phyloP scores from a whole-genome alignment of 2,113 vertebrate species.

The Rhagologus leucostigma region DNA sequence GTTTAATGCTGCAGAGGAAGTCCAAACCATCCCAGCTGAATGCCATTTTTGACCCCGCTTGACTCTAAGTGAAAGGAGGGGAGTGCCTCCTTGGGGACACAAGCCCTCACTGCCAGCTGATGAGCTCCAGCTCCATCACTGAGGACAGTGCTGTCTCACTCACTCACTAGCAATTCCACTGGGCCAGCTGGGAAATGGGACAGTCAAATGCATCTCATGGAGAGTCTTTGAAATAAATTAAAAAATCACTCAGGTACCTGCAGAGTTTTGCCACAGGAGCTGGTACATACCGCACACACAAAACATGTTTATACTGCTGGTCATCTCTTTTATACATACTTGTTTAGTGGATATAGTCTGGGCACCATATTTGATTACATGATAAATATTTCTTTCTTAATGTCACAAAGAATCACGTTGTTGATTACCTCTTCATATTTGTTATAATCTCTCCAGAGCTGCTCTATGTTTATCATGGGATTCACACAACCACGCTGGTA shows the following conservation, averaged over 20 bases:
- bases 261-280: neutral
- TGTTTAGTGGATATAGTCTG: neutral
- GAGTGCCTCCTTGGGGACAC: conserved; percentile 11
- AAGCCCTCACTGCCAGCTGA: neutral
- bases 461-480: conserved; percentile 99
- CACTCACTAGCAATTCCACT: neutral
- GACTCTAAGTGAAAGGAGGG: neutral
- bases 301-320: accelerated
- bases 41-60: neutral
- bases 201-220: neutral
- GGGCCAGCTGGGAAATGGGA: neutral
- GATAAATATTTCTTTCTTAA: neutral
- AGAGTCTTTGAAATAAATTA: neutral
- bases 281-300: accelerated
- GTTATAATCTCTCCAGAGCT: conserved; percentile 99
- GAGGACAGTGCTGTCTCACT: neutral
- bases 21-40: neutral
- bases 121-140: neutral
- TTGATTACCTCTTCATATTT: conserved; percentile 96
- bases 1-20: neutral
- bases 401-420: neutral
- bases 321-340: neutral
- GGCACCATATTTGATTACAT: neutral
- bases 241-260: neutral
- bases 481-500: conserved; percentile 99